Evolutionary conservation across 2,888 invertebrate genomes (phyloP).

Genomic region (Eustalomyia histrio): DNA sequence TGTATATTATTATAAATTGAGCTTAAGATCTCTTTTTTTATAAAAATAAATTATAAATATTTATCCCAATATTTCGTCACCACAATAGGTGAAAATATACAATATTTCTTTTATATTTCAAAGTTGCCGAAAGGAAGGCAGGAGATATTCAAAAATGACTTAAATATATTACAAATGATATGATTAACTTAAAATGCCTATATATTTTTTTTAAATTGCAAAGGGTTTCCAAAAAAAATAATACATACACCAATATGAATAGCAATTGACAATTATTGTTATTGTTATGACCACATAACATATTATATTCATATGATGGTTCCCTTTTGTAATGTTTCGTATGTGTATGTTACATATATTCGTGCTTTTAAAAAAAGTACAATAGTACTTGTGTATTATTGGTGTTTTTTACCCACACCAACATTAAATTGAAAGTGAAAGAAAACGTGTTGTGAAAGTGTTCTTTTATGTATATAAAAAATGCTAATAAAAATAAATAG

Average conservation of each 20-base stretch:
- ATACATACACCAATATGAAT: constrained; percentile 18
- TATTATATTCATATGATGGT: constrained; percentile 53
- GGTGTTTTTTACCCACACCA: constrained; percentile 1
- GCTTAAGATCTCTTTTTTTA: too few species aligned
- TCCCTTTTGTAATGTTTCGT: constrained; percentile 39
- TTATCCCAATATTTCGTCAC: too few species aligned
- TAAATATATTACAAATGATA: too few species aligned
- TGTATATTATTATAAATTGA: too few species aligned
- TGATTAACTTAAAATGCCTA: too few species aligned
- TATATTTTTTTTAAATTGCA: too few species aligned
- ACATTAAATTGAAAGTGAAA: constrained; percentile 23
- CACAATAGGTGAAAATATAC: too few species aligned
- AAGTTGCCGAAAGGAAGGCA: too few species aligned
- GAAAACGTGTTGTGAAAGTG: constrained; percentile 20
- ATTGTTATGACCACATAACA: constrained; percentile 57
- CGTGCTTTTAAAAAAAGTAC: constrained; percentile 7
- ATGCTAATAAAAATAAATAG: constrained; percentile 3
- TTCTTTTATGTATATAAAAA: constrained; percentile 2
- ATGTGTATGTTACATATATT: background rate
- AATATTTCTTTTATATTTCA: too few species aligned
- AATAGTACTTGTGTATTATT: constrained; percentile 36
- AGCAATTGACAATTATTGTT: constrained; percentile 64
- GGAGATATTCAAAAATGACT: too few species aligned
- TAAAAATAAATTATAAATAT: too few species aligned
- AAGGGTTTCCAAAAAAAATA: constrained; percentile 10